Conservation (phyloP, 2,888 invertebrate genomes). For the Eledone cirrhosa region DNA sequence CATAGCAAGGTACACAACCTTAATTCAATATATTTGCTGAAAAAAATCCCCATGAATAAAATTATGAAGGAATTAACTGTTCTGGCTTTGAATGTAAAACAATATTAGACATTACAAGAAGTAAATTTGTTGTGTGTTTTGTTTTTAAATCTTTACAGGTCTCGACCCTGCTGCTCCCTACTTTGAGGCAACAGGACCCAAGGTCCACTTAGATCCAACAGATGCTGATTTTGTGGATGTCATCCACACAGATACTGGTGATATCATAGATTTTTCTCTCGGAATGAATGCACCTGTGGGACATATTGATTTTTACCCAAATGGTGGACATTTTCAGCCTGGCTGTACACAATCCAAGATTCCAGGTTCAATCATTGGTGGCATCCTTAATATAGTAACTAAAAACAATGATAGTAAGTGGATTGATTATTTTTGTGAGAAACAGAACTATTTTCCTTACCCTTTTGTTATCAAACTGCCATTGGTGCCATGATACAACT, state of each 20-base stretch:
- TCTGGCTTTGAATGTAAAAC: too few relatives aligned
- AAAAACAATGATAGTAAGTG: background rate
- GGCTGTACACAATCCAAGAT: slow-evolving; percentile 52
- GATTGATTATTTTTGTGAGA: background rate
- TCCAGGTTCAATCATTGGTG: background rate
- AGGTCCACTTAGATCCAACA: slow-evolving; percentile 81
- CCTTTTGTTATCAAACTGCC: too few relatives aligned
- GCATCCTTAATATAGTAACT: background rate
- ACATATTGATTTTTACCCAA: slow-evolving; percentile 66
- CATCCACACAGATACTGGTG: slow-evolving; percentile 82
- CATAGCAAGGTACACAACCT: too few relatives aligned
- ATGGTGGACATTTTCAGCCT: slow-evolving; percentile 65
- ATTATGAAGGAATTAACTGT: too few relatives aligned
- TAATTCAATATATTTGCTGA: too few relatives aligned
- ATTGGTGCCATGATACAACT: too few relatives aligned
- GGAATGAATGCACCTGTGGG: slow-evolving; percentile 60
- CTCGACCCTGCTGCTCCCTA: slow-evolving; percentile 91
- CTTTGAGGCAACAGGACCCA: slow-evolving; percentile 85
- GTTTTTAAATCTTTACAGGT: slow-evolving; percentile 37
- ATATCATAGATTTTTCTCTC: slow-evolving; percentile 40
- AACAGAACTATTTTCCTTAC: background rate
- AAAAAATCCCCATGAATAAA: too few relatives aligned
- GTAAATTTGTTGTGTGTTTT: too few relatives aligned
- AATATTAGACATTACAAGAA: too few relatives aligned
- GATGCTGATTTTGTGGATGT: slow-evolving; percentile 89